These are phyloP conservation scores for Mixornis gularis DNA, from an alignment of 2,113 vertebrate species.

Conservation along the genomic window DNA sequence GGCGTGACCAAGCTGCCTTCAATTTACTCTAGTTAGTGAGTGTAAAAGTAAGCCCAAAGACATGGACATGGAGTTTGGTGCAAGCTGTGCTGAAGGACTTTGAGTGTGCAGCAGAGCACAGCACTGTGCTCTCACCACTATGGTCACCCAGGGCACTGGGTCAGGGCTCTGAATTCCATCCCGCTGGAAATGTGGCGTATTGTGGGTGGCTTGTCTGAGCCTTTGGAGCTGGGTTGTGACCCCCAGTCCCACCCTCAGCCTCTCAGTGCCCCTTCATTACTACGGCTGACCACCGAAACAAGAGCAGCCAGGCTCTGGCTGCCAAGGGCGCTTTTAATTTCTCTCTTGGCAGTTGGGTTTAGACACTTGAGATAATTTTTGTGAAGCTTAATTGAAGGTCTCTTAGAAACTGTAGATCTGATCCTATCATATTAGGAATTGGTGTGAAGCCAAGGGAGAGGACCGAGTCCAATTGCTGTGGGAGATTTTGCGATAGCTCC, in stretches of 20 bases:
- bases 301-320: conserved; percentile 18
- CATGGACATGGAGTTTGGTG: conserved; percentile 16
- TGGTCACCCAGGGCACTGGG: neutral
- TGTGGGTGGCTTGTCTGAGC: neutral
- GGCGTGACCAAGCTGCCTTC: conserved; percentile 62
- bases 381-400: conserved; percentile 57
- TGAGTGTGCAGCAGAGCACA: neutral
- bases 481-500: conserved; percentile 47
- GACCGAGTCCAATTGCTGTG: neutral
- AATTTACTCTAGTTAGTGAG: conserved; percentile 31
- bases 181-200: neutral
- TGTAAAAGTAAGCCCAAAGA: conserved; percentile 29
- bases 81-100: neutral
- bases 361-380: conserved; percentile 54
- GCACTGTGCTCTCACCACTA: neutral
- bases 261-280: conserved; percentile 29
- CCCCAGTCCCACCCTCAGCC: neutral
- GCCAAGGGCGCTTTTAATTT: conserved; percentile 49
- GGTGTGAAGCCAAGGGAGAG: conserved; percentile 36
- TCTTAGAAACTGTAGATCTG: conserved; percentile 37
- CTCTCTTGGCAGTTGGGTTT: conserved; percentile 42
- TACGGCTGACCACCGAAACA: conserved; percentile 5
- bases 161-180: neutral
- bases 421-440: conserved; percentile 30
- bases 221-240: neutral